A percentile compares a stretch with the other conserved stretches of the same genome.
Conservation (phyloP, 2,888 invertebrate species). For the Slavum lentiscoides region DNA sequence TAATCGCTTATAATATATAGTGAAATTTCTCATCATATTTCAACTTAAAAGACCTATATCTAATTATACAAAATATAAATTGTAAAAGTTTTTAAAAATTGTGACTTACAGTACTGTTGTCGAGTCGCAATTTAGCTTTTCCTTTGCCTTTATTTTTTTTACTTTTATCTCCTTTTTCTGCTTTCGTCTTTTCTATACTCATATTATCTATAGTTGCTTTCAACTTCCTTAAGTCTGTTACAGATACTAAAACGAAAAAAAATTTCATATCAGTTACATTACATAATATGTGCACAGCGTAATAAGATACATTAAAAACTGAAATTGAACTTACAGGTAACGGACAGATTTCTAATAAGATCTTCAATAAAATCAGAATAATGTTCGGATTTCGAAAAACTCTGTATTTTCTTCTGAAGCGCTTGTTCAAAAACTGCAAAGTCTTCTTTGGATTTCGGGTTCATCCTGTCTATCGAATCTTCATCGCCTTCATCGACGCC, state of each 20-base stretch:
- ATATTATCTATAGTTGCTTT: conserved; percentile 82
- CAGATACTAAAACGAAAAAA: conserved; percentile 67
- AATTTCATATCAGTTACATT: background rate
- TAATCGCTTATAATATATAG: no score
- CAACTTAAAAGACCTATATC: no score
- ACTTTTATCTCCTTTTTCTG: conserved; percentile 78
- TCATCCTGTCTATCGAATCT: conserved; percentile 52
- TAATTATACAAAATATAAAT: background rate
- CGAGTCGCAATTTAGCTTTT: conserved; percentile 55
- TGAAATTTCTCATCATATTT: no score
- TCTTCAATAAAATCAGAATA: conserved; percentile 61
- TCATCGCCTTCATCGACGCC: conserved; percentile 55
- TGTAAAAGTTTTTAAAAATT: background rate
- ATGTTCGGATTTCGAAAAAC: conserved; percentile 56
- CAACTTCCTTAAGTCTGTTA: conserved; percentile 81
- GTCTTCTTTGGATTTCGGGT: conserved; percentile 57
- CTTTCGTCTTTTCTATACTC: conserved; percentile 83
- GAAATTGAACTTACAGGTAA: conserved; percentile 69
- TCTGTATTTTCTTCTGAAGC: conserved; percentile 56
- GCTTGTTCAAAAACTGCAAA: conserved; percentile 56
- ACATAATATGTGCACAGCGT: no score
- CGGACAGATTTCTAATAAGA: conserved; percentile 74
- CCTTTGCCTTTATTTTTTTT: conserved; percentile 68
- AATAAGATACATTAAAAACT: conserved; percentile 24
- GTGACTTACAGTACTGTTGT: conserved; percentile 52